Base-by-base conservation (phyloP, 2,888 invertebrate genomes). In the Trissonchulus sp. region DNA sequence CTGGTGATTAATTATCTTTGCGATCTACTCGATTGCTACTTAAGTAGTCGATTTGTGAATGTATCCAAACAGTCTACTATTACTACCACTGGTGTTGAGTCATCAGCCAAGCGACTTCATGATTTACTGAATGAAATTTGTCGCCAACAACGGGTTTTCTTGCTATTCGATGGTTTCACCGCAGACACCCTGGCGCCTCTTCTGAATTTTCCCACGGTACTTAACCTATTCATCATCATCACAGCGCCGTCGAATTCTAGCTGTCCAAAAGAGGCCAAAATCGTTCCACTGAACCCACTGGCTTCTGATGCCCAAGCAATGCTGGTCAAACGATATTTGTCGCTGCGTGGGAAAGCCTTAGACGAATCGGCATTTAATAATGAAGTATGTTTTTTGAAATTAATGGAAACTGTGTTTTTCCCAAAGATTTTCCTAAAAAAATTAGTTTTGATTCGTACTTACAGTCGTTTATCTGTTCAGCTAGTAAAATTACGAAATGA, bases 361-460 rank as follows among this genome's bases (percentile, higher is more conserved):
- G 84, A 85, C 79, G 85, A 86, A 77, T 82, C 84, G 15, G 80
- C 84, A 3, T 86, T 86, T 78, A 85, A 85, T 78, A 86, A 86
- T 77, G 85, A 85, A 84, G 85, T 85, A 60, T 3, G 72, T 74
- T 37, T 37, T 34, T 8, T 18, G 34, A n/a, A 73, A 37, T 34
- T 77, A 8, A 77, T 77, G n/a, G n/a, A n/a, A n/a, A n/a, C n/a
- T n/a, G n/a, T n/a, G n/a, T n/a, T n/a, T n/a, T n/a, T n/a, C n/a
- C n/a, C n/a, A n/a, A n/a, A n/a, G n/a, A n/a, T n/a, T n/a, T n/a
- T n/a, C n/a, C n/a, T n/a, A n/a, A n/a, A n/a, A n/a, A n/a, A n/a
- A n/a, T n/a, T n/a, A n/a, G n/a, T n/a, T n/a, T n/a, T n/a, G n/a
- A n/a, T n/a, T n/a, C n/a, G n/a, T n/a, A n/a, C n/a, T n/a, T n/a